These are phyloP conservation scores for Amphilophus citrinellus DNA, from an alignment of 2,113 vertebrate species.

Conservation along the genomic window DNA sequence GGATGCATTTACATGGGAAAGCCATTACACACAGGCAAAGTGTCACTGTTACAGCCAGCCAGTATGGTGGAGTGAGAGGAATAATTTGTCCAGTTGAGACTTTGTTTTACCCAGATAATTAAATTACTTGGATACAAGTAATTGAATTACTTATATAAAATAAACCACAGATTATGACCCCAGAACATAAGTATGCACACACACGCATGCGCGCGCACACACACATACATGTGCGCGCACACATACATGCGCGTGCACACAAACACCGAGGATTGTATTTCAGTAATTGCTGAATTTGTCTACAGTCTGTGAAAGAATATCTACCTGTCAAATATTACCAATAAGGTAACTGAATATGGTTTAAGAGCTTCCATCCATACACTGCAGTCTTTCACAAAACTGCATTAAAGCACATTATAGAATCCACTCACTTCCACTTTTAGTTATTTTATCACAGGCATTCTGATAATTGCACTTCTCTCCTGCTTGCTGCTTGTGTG, in stretches of 20 bases:
- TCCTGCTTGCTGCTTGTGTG: not conserved
- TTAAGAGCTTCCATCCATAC: not conserved
- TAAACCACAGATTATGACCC: not conserved
- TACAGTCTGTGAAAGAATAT: not conserved
- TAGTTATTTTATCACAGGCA: not conserved
- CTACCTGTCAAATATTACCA: not conserved
- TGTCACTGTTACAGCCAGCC: no score
- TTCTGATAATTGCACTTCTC: not conserved
- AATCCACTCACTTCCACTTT: not conserved
- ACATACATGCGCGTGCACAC: not conserved
- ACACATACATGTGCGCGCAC: not conserved
- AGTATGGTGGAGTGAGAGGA: no score
- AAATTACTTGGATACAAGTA: no score
- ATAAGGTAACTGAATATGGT: not conserved
- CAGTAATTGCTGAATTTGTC: constrained; percentile 6
- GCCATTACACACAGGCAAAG: not conserved
- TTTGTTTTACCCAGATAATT: no score
- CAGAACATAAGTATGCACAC: not conserved
- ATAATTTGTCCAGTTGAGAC: no score
- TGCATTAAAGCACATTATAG: constrained; percentile 4
- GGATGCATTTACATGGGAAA: not conserved
- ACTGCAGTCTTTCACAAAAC: not conserved
- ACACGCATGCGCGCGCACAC: not conserved
- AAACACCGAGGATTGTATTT: not conserved
- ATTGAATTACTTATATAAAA: no score